Base-by-base conservation (phyloP, 2,888 invertebrate genomes). In the Fragum sueziense region DNA sequence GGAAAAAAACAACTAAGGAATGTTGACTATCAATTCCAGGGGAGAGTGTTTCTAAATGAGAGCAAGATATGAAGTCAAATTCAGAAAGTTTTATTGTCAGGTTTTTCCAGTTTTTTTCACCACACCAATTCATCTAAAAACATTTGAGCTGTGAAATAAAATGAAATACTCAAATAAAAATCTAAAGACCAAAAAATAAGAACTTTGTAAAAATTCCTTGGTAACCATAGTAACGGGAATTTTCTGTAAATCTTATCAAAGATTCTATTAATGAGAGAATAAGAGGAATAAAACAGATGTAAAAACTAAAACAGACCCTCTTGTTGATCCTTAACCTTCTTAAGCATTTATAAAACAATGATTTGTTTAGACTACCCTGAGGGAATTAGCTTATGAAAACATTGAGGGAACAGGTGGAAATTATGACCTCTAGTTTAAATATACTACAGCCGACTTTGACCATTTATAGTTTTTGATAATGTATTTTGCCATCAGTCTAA, bases 261-360 rank as follows among this genome's bases (percentile, higher is more conserved):
- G 74, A 70, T 79, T 70, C 79, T 51, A 84, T 80, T 80, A 84
- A 78, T 78, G 76, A 73, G 68, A n/a, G 76, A 70, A 79, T 65
- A 67, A 74, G 78, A 72, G 62, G 76, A 61, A 78, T 70, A 80
- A 80, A 82, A 79, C 79, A 82, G 82, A 79, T 79, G 74, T 70
- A 82, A 54, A 62, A 62, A 62, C 29, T 54, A 71, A 74, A 79
- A 76, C 82, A 82, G 79, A 79, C 67, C 59, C 75, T n/a, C 79
- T 27, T 27, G 47, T 67, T 67, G 47, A 67, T 27, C 20, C 67
- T n/a, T n/a, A n/a, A n/a, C n/a, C n/a, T n/a, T n/a, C n/a, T 47
- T 47, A 47, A 47, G 2, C 47, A 47, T 47, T 47, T 47, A 47
- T 1, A 17, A 3, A 47, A 3, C 47, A 17, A 47, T 47, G 1